Conservation (phyloP, 2,797 vertebrate genomes). For the Microchirus variegatus region DNA sequence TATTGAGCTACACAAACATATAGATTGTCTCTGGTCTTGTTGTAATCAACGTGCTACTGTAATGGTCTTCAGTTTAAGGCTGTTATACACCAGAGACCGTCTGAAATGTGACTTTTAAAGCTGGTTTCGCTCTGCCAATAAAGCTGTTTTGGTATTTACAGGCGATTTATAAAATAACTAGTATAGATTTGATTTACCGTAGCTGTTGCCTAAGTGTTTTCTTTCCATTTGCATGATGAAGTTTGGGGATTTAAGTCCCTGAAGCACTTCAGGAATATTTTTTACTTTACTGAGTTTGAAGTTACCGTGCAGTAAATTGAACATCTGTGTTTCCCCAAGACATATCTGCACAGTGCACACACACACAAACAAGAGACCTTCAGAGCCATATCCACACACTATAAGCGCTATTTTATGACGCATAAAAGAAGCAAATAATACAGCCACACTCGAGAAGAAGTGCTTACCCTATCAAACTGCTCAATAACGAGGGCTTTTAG, state of each 20-base stretch:
- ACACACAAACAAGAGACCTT: constrained; percentile 19
- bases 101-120: no score
- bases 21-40: no score
- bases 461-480: no score
- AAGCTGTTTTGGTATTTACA: no score
- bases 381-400: constrained; percentile 1
- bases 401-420: constrained; percentile 6
- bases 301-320: not conserved
- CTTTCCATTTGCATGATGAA: not conserved
- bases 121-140: no score
- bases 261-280: constrained; percentile 14
- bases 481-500: no score
- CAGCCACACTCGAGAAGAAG: not conserved
- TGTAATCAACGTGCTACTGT: no score
- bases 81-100: no score
- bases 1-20: no score
- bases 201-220: not conserved
- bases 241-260: constrained; percentile 10
- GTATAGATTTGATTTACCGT: no score
- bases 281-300: constrained; percentile 8
- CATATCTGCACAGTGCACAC: constrained; percentile 3
- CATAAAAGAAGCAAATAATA: constrained; percentile 2
- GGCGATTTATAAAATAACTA: no score
- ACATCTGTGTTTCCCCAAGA: constrained; percentile 8
- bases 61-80: no score